Percentiles rank a stretch among this genome's conserved stretches.
phyloP scores from a whole-genome alignment of 2,113 vertebrate species.

The Apteryx owenii region DNA sequence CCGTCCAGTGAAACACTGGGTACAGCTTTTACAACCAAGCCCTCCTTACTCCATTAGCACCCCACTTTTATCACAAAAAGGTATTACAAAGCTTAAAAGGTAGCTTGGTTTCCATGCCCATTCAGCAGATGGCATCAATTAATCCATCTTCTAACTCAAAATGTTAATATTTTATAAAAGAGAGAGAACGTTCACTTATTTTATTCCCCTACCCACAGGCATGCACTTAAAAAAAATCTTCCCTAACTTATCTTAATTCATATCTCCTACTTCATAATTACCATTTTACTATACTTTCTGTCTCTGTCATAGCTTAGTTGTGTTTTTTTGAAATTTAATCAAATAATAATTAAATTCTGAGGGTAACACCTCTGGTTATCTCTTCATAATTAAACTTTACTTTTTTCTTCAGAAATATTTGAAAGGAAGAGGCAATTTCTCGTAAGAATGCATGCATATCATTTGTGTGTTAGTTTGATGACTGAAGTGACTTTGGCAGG shows the following conservation, averaged over 20 bases:
- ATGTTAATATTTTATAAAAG: conserved; percentile 24
- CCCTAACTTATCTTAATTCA: conserved; percentile 70
- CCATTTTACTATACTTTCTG: conserved; percentile 71
- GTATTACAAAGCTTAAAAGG: neutral
- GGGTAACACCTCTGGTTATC: conserved; percentile 76
- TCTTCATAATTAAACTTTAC: conserved; percentile 77
- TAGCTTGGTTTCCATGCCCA: neutral
- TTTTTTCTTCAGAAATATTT: conserved; percentile 60
- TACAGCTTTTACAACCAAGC: neutral
- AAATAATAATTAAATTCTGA: conserved; percentile 80
- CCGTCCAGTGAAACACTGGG: neutral
- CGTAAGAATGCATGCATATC: conserved; percentile 34
- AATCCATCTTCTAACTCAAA: neutral
- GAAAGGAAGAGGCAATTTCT: conserved; percentile 46
- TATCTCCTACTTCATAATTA: conserved; percentile 75
- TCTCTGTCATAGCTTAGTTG: conserved; percentile 56
- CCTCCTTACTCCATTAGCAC: no score
- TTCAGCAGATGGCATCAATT: conserved; percentile 40
- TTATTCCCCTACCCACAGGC: conserved; percentile 23
- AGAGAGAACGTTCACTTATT: neutral
- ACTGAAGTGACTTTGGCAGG: conserved; percentile 50
- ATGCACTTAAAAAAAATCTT: conserved; percentile 23
- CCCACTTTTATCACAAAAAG: neutral
- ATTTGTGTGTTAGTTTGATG: conserved; percentile 38
- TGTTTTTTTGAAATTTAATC: conserved; percentile 78